Conservation (phyloP, 2,888 invertebrate species). For the Pseudococcus longispinus region DNA sequence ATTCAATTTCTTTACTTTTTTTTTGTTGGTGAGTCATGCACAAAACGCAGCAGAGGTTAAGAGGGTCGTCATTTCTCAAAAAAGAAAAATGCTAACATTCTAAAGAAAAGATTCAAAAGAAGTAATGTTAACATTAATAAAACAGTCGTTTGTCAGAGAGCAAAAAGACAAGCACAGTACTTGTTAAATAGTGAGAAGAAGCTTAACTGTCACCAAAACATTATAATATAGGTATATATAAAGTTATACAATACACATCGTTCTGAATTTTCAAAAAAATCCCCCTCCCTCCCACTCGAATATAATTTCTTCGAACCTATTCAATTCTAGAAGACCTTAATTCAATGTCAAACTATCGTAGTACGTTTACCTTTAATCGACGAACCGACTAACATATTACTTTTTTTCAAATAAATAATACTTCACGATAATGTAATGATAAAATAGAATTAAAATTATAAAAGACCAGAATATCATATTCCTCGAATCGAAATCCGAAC, state of each 20-base stretch:
- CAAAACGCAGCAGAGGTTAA: conserved; percentile 43
- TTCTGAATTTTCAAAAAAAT: neutral
- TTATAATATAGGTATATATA: conserved; percentile 2
- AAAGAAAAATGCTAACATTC: neutral
- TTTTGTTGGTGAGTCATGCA: conserved; percentile 29
- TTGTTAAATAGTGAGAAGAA: conserved; percentile 56
- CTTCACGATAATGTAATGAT: conserved; percentile 57
- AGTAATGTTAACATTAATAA: conserved; percentile 19
- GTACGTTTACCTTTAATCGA: neutral
- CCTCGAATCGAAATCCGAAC: conserved; percentile 50
- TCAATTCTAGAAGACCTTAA: neutral
- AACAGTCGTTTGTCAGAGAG: conserved; percentile 45
- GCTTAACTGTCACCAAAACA: conserved; percentile 53
- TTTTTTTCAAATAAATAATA: conserved; percentile 45
- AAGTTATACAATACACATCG: conserved; percentile 19
- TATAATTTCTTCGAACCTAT: neutral
- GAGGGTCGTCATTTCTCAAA: conserved; percentile 6
- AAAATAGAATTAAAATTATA: conserved; percentile 57
- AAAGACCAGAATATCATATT: conserved; percentile 57
- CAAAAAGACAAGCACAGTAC: conserved; percentile 56
- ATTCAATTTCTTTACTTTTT: neutral
- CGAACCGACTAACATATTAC: neutral
- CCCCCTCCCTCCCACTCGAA: neutral
- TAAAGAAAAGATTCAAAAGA: conserved; percentile 26
- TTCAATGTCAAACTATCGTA: neutral